Conservation (phyloP, 2,888 invertebrate species). For the Diadegma fenestrale region DNA sequence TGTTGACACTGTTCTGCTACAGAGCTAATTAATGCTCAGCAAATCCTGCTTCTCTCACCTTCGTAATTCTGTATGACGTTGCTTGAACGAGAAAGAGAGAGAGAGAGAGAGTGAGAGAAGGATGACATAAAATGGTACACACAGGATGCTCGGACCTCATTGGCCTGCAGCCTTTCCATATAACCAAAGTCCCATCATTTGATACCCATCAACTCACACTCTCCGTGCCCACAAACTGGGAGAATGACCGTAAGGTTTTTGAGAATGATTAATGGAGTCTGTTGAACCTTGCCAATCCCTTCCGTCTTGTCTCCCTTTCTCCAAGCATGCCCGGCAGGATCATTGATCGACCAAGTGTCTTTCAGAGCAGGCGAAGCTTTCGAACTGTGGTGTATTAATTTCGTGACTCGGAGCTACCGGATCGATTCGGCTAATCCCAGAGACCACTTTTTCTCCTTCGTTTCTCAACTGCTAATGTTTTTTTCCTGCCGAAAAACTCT, state of each 20-base stretch:
- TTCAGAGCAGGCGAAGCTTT: constrained; percentile 31
- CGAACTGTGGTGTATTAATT: constrained; percentile 56
- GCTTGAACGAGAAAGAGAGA: constrained; percentile 40
- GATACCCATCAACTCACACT: constrained; percentile 18
- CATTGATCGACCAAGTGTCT: constrained; percentile 40
- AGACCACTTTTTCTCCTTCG: constrained; percentile 37
- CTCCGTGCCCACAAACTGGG: constrained; percentile 31
- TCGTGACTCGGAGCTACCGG: constrained; percentile 34
- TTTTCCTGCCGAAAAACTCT: constrained; percentile 1
- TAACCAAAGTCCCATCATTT: constrained; percentile 15
- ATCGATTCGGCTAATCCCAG: constrained; percentile 43
- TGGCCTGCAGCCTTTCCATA: constrained; percentile 35
- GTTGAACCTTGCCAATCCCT: constrained; percentile 56
- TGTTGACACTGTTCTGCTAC: constrained; percentile 65
- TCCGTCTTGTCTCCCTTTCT: background rate
- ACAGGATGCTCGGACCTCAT: constrained; percentile 50
- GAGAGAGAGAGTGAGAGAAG: constrained; percentile 39
- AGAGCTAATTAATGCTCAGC: constrained; percentile 69
- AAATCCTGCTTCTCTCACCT: constrained; percentile 31
- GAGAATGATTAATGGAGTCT: constrained; percentile 73
- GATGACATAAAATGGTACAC: constrained; percentile 18
- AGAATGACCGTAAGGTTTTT: constrained; percentile 66
- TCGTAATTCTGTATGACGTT: constrained; percentile 46
- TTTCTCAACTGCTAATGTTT: background rate
- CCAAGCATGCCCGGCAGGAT: constrained; percentile 12